Base-by-base conservation (phyloP, 2,888 invertebrate genomes). In the Erannis defoliaria region DNA sequence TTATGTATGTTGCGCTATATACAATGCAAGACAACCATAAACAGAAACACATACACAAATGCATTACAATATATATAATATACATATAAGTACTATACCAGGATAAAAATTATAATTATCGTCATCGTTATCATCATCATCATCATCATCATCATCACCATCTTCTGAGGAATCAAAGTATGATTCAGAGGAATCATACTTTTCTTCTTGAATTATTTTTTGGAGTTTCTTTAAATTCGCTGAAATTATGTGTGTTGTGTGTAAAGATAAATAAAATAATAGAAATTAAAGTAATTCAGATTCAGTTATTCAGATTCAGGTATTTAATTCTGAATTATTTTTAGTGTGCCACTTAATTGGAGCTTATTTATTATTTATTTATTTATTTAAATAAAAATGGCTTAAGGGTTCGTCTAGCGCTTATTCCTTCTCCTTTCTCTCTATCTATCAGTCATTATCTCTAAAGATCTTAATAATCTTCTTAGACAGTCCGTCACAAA, bases 81-180 rank as follows among this genome's bases (percentile, higher is more conserved):
- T 18, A 40, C 18, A 19, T 40, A 51, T 51, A 51, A 26, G 26
- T 50, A 50, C 50, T 26, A 23, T 40, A 51, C 51, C 51, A 71
- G 64, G 2, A 46, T 50, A 51, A 29, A 18, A 35, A 49, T 37
- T 50, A 49, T 35, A 35, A 50, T 50, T 23, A 49, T 49, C 37
- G 9, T 49, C 49, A 21, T 33, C 46, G 29, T 45, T 33, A 43
- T 45, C 45, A 35, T 49, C 31, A 49, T 49, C 48, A 35, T 31
- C 29, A 16, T 46, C 16, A 46, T 31, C 46, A 14, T 31, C 16
- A 18, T 33, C 48, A 12, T 33, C 19, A 19, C 35, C 35, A 35
- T 51, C 40, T 19, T 51, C 51, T 3, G 40, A 40, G 19, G 51
- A 51, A n/a, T 51, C 51, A 42, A 31, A 29, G 31, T 51, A 51